phyloP scores from a whole-genome alignment of 2,113 vertebrate genomes.

The Agelaius phoeniceus region DNA sequence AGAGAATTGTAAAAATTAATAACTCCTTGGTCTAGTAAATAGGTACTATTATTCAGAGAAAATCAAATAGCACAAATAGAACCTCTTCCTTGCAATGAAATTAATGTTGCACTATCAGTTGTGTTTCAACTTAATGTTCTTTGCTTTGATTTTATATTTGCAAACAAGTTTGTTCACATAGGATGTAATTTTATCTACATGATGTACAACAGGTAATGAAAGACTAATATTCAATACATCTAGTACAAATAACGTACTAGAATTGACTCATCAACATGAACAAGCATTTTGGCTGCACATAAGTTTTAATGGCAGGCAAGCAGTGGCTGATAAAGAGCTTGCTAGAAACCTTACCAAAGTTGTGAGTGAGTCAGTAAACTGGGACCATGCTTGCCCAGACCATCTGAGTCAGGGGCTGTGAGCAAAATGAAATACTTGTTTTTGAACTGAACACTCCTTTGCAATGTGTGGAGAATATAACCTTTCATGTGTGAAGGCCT shows the following conservation, averaged over 20 bases:
- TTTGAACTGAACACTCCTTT: neutral
- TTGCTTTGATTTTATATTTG: constrained; percentile 52
- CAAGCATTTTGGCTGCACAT: neutral
- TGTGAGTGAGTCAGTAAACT: neutral
- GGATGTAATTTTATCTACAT: neutral
- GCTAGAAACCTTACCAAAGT: neutral
- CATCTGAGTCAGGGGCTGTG: neutral
- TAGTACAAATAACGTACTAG: neutral
- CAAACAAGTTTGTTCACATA: constrained; percentile 12
- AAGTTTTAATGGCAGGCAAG: neutral
- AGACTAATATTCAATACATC: neutral
- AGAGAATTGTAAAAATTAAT: constrained; percentile 4
- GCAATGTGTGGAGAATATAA: neutral
- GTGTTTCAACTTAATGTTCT: constrained; percentile 20
- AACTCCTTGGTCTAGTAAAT: neutral
- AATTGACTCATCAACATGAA: neutral
- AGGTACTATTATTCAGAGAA: neutral
- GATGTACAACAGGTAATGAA: neutral
- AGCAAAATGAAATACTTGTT: neutral
- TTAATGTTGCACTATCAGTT: neutral
- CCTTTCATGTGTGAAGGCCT: neutral
- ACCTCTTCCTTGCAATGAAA: neutral
- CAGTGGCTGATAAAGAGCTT: neutral
- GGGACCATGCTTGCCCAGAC: neutral
- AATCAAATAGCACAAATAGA: constrained; percentile 10